Base-by-base conservation (phyloP, 2,888 invertebrate species). In the Xestia xanthographa region DNA sequence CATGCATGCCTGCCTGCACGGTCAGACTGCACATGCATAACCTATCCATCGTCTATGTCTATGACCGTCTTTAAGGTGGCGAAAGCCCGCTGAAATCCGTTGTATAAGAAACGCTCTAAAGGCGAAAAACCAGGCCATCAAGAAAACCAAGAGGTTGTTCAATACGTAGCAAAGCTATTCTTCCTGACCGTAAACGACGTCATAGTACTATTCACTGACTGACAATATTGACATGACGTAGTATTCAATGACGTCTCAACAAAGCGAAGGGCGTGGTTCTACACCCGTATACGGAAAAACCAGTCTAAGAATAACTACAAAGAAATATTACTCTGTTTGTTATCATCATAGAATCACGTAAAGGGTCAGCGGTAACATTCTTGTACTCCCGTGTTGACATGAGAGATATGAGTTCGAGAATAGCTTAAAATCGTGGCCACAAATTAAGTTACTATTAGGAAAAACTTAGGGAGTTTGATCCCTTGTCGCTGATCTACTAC, bases 311-410 rank as follows among this genome's bases (percentile, higher is more conserved):
- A 71, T 77, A 56, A 65, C 20, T 48, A 29, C 41, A 1, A 41
- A 70, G 43, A n/a, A 66, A 66, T 48, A 77, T 53, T 62, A 65
- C 38, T 77, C 63, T n/a, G 71, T 78, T 22, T 43, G 48, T 65
- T 78, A 58, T 78, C 63, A 48, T 1, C 34, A 5, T 17, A 17
- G 34, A 65, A 56, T 56, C 34, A 43, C 4, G 38, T 53, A 48
- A 56, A 1, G 0, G n/a, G 26, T 63, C 3, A 34, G 8, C 12
- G 17, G 48, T 67, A 11, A 53, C 14, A 63, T 43, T 62, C n/a
- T 41, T 50, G 1, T 34, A 20, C 0, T 53, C 20, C 48, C n/a
- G 45, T 48, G 53, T 56, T 29, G 53, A 29, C 53, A 53, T 45
- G n/a, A n/a, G 45, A 63, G 38, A 77, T 29, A 29, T 29, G 14